Percentiles rank a stretch among this genome's conserved stretches.
phyloP scores from a whole-genome alignment of 1,140 invertebrate species.

The Drosophila paulistorum region DNA sequence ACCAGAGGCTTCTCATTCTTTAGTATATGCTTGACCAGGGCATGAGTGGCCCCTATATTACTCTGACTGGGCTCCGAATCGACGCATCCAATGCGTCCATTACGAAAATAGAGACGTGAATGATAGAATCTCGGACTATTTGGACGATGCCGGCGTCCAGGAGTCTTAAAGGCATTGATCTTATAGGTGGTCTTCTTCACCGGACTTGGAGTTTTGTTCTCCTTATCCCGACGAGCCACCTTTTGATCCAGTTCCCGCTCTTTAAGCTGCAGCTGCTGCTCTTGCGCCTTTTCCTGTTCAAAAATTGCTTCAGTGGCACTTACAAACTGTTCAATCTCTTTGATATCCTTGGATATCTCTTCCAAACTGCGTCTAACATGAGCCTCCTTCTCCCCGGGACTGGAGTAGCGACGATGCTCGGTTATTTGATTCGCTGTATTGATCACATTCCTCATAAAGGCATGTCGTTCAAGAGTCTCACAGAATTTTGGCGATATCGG shows the following conservation, averaged over 20 bases:
- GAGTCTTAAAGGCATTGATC: conserved; percentile 73
- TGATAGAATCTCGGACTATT: conserved; percentile 72
- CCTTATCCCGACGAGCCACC: conserved; percentile 58
- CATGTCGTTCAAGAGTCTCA: conserved; percentile 75
- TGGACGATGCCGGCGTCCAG: conserved; percentile 56
- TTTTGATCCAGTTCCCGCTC: neutral
- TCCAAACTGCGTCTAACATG: conserved; percentile 76
- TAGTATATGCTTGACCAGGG: conserved; percentile 79
- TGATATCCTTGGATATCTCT: conserved; percentile 79
- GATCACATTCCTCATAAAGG: conserved; percentile 77
- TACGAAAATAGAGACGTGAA: conserved; percentile 78
- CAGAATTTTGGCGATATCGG: conserved; percentile 65
- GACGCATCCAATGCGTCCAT: conserved; percentile 79
- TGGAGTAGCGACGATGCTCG: conserved; percentile 66
- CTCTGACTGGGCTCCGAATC: conserved; percentile 72
- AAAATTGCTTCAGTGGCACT: conserved; percentile 77
- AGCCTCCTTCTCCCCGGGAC: conserved; percentile 74
- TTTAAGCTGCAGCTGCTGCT: conserved; percentile 29
- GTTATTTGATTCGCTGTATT: conserved; percentile 51
- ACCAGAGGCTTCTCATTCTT: conserved; percentile 78
- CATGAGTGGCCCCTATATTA: conserved; percentile 80
- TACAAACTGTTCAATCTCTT: conserved; percentile 81
- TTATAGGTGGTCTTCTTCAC: conserved; percentile 69
- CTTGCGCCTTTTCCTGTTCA: conserved; percentile 60
- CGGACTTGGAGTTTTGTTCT: conserved; percentile 77